Percentiles rank a stretch among this genome's conserved stretches.
Evolutionary conservation across 2,797 vertebrate genomes (phyloP).

Genomic region (Pantherophis alleghaniensis): DNA sequence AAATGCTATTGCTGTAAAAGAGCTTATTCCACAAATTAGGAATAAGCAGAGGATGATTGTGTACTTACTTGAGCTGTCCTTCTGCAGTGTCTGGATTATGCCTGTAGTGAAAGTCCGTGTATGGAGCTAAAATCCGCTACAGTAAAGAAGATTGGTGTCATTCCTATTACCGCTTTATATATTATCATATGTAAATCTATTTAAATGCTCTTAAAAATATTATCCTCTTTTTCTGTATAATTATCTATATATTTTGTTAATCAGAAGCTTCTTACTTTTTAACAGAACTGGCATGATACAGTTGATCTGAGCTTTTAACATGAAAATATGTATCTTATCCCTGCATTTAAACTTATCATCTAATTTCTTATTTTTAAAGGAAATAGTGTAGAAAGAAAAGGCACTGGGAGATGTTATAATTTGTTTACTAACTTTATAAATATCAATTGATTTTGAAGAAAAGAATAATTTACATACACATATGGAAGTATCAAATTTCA

Average conservation of each 20-base stretch:
- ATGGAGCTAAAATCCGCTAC: constrained; percentile 97
- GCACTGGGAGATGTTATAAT: neutral
- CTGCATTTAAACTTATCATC: neutral
- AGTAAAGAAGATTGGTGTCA: constrained; percentile 46
- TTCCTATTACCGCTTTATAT: neutral
- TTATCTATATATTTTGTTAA: neutral
- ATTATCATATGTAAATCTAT: neutral
- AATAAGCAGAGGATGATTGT: neutral
- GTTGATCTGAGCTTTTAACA: neutral
- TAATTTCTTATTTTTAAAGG: neutral
- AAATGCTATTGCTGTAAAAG: neutral
- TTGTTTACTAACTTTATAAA: neutral
- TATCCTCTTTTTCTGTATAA: neutral
- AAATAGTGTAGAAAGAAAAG: neutral
- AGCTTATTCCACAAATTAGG: neutral
- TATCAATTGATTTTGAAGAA: neutral
- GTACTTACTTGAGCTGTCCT: constrained; percentile 95
- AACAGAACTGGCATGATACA: neutral
- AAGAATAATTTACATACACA: neutral
- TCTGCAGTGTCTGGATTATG: constrained; percentile 96
- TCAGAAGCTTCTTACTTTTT: neutral
- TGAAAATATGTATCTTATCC: neutral
- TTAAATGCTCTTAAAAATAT: neutral
- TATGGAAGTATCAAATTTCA: neutral
- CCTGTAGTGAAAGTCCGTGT: constrained; percentile 99